A percentile compares a stretch with the other conserved stretches of the same genome.
phyloP scores from a whole-genome alignment of 2,888 invertebrate species.

The Cylindroiulus punctatus region DNA sequence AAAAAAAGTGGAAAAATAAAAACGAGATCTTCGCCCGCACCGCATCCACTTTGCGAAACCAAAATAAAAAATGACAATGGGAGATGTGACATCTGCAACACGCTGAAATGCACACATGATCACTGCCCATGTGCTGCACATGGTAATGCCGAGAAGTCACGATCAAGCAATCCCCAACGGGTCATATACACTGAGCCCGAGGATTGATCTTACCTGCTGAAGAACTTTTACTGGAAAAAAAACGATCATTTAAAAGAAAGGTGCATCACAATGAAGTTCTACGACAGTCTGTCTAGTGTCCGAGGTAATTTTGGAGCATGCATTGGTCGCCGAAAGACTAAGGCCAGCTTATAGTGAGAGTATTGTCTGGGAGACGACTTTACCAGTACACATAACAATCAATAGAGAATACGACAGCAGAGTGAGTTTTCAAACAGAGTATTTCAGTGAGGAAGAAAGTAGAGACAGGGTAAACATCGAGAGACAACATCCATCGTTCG shows the following conservation, averaged over 20 bases:
- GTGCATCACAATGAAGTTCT: constrained; percentile 40
- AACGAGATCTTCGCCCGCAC: not conserved
- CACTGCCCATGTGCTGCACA: not conserved
- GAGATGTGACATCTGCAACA: not conserved
- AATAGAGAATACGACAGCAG: constrained; percentile 35
- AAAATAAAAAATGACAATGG: not conserved
- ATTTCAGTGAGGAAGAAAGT: constrained; percentile 28
- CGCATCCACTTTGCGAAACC: not conserved
- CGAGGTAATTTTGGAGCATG: not conserved
- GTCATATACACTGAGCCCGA: not conserved
- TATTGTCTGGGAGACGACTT: constrained; percentile 52
- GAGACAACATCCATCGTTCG: not conserved
- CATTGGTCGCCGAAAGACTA: constrained; percentile 25
- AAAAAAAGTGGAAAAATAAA: constrained; percentile 30
- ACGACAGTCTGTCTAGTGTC: constrained; percentile 40
- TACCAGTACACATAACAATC: constrained; percentile 59
- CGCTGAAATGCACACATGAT: not conserved
- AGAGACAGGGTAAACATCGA: not conserved
- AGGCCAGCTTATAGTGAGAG: constrained; percentile 50
- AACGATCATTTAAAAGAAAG: not conserved
- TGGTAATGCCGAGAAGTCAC: not conserved
- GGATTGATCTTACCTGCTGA: not conserved
- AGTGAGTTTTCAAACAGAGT: constrained; percentile 25
- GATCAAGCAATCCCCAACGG: constrained; percentile 2
- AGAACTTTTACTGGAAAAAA: not conserved